Evolutionary conservation across 1,140 invertebrate genomes (phyloP), one percentile per base, ranked within the genome.

Genomic region (Schlechtendalia chinensis): DNA sequence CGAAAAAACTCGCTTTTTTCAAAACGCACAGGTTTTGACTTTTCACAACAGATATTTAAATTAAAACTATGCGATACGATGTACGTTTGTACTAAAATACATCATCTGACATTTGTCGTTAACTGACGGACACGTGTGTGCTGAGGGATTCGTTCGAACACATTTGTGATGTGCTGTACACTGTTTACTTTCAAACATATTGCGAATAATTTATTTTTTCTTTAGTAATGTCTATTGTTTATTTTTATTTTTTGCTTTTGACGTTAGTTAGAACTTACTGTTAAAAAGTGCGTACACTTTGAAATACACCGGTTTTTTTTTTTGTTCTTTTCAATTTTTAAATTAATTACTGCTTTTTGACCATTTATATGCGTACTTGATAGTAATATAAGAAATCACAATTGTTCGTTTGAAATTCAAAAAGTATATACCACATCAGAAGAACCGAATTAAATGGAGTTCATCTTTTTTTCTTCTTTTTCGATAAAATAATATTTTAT

Each of bases 251-350:
- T 61, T 54, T 17, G 81, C 69, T 65, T 72, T 65, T 39, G 39
- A 50, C 32, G 61, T 69, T 75, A 61, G 53, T 79, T 75, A 82
- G 81, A 74, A 74, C 22, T 63, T 47, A 61, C 47, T 39, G 58
- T 17, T 54, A 58, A 81, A 54, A 81, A 59, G 54, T 47, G 61
- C 47, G 45, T 50, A 81, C 58, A 77, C 17, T 22, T 69, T 47
- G 14, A 50, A 59, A 17, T 19, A 50, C 14, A 69, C n/a, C 39
- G 45, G 16, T 69, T 69, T 50, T 63, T 54, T 8, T 67, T 45
- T n/a, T n/a, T n/a, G n/a, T n/a, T 67, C n/a, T 39, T 54, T 19
- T 50, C 22, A 5, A 69, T 67, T 11, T 63, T 32, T 63, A 50
- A 39, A 50, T 50, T 50, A 32, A 19, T 2, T 67, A 45, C 32